phyloP scores from a whole-genome alignment of 2,888 invertebrate species.

The Artemia sinica region DNA sequence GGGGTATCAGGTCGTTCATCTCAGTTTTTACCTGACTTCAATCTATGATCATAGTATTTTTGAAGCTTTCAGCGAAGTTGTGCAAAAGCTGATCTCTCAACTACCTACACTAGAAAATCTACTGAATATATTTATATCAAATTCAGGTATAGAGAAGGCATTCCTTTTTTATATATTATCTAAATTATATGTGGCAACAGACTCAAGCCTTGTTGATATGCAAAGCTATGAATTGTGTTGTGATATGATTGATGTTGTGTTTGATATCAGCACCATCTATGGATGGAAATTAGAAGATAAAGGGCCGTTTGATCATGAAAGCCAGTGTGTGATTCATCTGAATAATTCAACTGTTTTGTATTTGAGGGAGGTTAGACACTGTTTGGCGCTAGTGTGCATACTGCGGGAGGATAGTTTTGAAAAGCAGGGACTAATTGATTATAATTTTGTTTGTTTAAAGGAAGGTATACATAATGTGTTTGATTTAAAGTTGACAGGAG shows the following conservation, averaged over 20 bases:
- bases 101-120: slow-evolving; percentile 90
- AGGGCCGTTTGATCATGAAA: slow-evolving; percentile 80
- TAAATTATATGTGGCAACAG: slow-evolving; percentile 98
- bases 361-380: slow-evolving; percentile 89
- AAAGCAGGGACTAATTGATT: slow-evolving; percentile 93
- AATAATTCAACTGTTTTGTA: too few relatives aligned
- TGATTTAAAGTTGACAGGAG: slow-evolving; percentile 34
- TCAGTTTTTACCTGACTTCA: slow-evolving; percentile 90
- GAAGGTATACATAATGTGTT: slow-evolving; percentile 92
- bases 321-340: slow-evolving; percentile 82
- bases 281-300: slow-evolving; percentile 53
- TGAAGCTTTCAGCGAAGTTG: slow-evolving; percentile 98
- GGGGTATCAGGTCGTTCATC: slow-evolving; percentile 66
- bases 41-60: slow-evolving; percentile 99
- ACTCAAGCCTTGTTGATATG: slow-evolving; percentile 98
- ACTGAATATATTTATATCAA: slow-evolving; percentile 90
- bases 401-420: slow-evolving; percentile 93
- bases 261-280: slow-evolving; percentile 96
- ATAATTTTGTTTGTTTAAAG: slow-evolving; percentile 92
- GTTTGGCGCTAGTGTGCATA: slow-evolving; percentile 86
- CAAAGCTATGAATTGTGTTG: slow-evolving; percentile 98
- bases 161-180: slow-evolving; percentile 99
- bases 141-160: slow-evolving; percentile 96
- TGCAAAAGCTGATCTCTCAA: slow-evolving; percentile 95
- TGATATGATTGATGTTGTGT: slow-evolving; percentile 99